Evolutionary conservation across 1,140 invertebrate genomes (phyloP).

Genomic region (Sycophaga agraensis): DNA sequence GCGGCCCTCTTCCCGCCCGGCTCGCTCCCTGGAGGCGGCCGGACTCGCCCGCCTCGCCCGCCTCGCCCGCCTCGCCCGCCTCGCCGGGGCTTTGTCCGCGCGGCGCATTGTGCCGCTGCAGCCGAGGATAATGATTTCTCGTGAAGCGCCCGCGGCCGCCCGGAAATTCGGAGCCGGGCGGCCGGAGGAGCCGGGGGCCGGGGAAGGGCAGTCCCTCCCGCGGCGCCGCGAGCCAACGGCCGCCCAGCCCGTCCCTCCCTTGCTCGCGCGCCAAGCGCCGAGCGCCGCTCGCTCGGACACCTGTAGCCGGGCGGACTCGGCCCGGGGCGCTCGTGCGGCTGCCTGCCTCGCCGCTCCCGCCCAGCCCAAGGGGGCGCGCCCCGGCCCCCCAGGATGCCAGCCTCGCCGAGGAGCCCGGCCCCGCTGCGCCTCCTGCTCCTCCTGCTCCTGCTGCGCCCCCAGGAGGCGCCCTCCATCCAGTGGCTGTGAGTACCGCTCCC

Average conservation of each 20-base stretch:
- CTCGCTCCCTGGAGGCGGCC: too few relatives aligned
- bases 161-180: background rate
- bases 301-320: conserved; percentile 34
- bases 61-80: too few relatives aligned
- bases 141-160: too few relatives aligned
- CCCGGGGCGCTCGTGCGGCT: conserved; percentile 1
- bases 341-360: background rate
- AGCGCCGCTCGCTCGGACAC: conserved; percentile 34
- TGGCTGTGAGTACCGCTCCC: conserved; percentile 59
- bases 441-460: conserved; percentile 43
- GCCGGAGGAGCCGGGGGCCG: background rate
- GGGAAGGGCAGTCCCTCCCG: background rate
- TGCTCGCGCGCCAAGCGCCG: background rate
- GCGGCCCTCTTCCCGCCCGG: too few relatives aligned
- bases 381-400: background rate
- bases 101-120: too few relatives aligned
- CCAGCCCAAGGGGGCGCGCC: background rate
- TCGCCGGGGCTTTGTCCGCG: too few relatives aligned
- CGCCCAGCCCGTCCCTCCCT: background rate
- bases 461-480: conserved; percentile 52
- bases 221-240: background rate
- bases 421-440: conserved; percentile 37
- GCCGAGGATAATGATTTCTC: too few relatives aligned
- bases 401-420: background rate
- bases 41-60: too few relatives aligned